Conservation (phyloP, 2,113 vertebrate species). For the Cinclus mexicanus region DNA sequence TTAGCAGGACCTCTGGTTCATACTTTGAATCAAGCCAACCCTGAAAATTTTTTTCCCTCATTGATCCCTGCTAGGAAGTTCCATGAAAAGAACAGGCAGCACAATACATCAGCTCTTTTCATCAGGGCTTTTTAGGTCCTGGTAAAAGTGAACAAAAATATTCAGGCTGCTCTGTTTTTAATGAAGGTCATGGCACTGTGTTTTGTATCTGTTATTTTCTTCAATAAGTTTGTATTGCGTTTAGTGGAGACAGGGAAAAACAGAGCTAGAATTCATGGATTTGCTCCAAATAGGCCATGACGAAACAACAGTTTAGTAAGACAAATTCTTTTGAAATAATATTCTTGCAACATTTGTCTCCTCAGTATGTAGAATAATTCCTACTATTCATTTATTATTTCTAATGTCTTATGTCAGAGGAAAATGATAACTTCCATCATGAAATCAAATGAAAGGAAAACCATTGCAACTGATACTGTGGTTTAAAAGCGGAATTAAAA, state of each 20-base stretch:
- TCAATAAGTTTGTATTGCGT: not conserved
- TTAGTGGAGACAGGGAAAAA: not conserved
- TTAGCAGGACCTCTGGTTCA: not conserved
- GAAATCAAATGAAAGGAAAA: not conserved
- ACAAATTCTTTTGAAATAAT: not conserved
- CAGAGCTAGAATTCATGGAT: not conserved
- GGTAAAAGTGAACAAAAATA: conserved; percentile 33
- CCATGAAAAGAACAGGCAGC: conserved; percentile 19
- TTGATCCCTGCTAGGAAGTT: conserved; percentile 11
- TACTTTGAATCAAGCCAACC: conserved; percentile 5
- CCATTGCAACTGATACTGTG: not conserved
- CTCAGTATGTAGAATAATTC: not conserved
- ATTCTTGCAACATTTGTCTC: not conserved
- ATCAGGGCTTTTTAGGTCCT: not conserved
- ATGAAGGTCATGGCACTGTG: not conserved
- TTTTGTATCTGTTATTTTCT: not conserved
- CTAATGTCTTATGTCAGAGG: not conserved
- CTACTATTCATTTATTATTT: not conserved
- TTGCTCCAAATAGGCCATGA: not conserved
- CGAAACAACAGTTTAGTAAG: not conserved
- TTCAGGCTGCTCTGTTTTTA: not conserved
- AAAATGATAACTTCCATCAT: not conserved
- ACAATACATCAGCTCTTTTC: conserved; percentile 11
- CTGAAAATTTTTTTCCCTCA: not conserved
- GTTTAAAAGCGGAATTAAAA: not conserved